A percentile compares a stretch with the other conserved stretches of the same genome.
phyloP scores from a whole-genome alignment of 1,140 invertebrate species.

The Globodera rostochiensis region DNA sequence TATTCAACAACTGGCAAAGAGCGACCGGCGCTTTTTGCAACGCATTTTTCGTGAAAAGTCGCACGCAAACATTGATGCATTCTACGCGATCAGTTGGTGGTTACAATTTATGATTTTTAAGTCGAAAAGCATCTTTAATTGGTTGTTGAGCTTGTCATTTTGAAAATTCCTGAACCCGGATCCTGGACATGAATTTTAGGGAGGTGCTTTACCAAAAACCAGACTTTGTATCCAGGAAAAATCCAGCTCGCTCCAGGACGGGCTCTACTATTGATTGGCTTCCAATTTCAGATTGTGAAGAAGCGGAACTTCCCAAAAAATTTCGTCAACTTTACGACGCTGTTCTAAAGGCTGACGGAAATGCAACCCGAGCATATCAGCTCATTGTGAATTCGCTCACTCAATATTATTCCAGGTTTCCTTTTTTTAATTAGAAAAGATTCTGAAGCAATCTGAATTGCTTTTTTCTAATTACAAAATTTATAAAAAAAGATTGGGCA shows the following conservation, averaged over 20 bases:
- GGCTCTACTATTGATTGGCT: too few species aligned
- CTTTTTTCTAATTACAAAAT: neutral
- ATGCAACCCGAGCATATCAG: conserved; percentile 9
- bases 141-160: too few species aligned
- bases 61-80: neutral
- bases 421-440: neutral
- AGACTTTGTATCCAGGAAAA: too few species aligned
- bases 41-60: conserved; percentile 20
- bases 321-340: conserved; percentile 16
- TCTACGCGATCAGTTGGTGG: conserved; percentile 2
- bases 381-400: conserved; percentile 18
- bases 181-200: too few species aligned
- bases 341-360: neutral
- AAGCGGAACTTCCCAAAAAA: neutral
- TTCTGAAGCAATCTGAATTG: neutral
- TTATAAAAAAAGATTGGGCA: too few species aligned
- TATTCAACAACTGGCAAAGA: neutral
- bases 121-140: neutral
- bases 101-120: neutral
- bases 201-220: too few species aligned
- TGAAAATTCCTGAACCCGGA: too few species aligned
- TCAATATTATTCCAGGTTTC: conserved; percentile 17
- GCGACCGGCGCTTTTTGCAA: conserved; percentile 16
- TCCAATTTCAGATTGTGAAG: conserved; percentile 6
- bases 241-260: too few species aligned